Conservation (phyloP, 2,113 vertebrate genomes). For the Chrysochloris asiatica region DNA sequence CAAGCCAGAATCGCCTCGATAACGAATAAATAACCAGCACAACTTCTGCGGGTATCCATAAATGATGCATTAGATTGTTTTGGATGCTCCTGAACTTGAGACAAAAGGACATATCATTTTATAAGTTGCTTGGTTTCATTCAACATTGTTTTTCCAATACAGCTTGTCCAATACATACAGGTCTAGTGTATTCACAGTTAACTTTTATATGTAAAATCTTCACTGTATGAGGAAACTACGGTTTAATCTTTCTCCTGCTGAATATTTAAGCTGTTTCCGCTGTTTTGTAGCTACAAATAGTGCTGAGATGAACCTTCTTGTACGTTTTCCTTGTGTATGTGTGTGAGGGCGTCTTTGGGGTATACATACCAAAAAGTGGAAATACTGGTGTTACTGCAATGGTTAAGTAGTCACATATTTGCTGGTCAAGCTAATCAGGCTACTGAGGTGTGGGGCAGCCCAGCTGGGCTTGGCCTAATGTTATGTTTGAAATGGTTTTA, state of each 20-base stretch:
- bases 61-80: background rate
- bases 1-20: background rate
- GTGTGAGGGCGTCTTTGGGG: background rate
- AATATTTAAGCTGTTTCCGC: background rate
- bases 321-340: background rate
- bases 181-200: background rate
- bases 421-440: background rate
- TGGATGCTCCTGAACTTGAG: background rate
- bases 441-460: fast-evolving
- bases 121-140: background rate
- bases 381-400: background rate
- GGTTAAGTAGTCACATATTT: background rate
- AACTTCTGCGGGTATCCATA: background rate
- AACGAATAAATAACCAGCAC: background rate
- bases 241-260: background rate
- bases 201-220: background rate
- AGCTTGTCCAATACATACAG: background rate
- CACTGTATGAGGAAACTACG: background rate
- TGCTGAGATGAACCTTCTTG: background rate
- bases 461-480: background rate
- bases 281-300: background rate
- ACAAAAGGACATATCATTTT: background rate
- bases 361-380: background rate
- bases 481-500: background rate
- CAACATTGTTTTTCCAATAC: background rate